Evolutionary conservation across 1,140 invertebrate genomes (phyloP).

Genomic region (Macrocentrus cingulum): DNA sequence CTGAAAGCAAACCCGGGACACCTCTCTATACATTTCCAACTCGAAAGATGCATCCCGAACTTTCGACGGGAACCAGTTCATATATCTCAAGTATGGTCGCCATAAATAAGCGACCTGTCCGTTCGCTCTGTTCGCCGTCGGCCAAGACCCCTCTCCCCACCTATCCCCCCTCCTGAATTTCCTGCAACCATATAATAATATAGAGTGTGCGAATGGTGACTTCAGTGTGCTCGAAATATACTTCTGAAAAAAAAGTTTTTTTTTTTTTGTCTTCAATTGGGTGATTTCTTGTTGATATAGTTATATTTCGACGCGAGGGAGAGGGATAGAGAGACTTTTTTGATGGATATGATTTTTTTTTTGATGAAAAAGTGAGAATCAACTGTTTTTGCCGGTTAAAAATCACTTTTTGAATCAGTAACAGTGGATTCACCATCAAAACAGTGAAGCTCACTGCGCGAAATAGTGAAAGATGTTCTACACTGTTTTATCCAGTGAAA

Average conservation of each 20-base stretch:
- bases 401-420: too few species aligned
- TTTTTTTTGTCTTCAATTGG: too few species aligned
- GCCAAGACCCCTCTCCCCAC: constrained; percentile 33
- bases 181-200: constrained; percentile 42
- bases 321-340: too few species aligned
- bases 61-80: constrained; percentile 60
- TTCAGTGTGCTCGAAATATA: background rate
- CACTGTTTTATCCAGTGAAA: too few species aligned
- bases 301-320: too few species aligned
- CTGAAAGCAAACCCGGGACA: constrained; percentile 42
- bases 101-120: constrained; percentile 59
- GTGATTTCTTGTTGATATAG: too few species aligned
- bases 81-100: constrained; percentile 59
- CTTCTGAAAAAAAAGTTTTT: background rate
- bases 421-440: too few species aligned
- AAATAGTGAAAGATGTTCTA: too few species aligned
- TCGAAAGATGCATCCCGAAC: constrained; percentile 56
- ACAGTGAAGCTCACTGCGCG: too few species aligned
- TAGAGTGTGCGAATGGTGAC: constrained; percentile 16
- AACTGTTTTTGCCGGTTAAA: too few species aligned
- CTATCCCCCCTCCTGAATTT: constrained; percentile 38
- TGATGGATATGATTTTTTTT: too few species aligned
- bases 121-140: constrained; percentile 52
- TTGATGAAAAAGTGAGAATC: too few species aligned
- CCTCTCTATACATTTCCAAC: constrained; percentile 55